Base-by-base conservation (phyloP, 1,140 invertebrate genomes). In the Cherax quadricarinatus region DNA sequence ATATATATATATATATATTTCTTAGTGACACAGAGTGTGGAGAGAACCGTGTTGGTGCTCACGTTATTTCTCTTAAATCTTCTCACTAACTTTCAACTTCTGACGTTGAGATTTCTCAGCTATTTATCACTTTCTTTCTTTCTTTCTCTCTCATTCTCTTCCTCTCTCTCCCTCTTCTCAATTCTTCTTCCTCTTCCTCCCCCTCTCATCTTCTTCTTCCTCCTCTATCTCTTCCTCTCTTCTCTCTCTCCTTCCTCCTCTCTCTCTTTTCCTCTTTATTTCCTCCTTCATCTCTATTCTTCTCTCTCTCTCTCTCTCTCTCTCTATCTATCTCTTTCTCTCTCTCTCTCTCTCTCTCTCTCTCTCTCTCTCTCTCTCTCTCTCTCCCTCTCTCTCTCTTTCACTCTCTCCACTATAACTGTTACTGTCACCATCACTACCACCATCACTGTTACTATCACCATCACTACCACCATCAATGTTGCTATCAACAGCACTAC, bases 401-500 rank as follows among this genome's bases (percentile, higher is more conserved):
- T 85, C 53, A 66, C 83, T 62, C 83, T 85, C 82, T 85, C 82
- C 60, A 41, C 30, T 41, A 41, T 41, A 0, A 41, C 30, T 41
- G 30, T 41, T 41, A 41, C 30, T 41, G 0, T 41, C 30, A 41
- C 2, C 30, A 30, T 83, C 81, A 24, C 81, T 49, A 30, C 51
- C 81, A 49, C 81, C 51, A 30, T 83, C 81, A 49, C 81, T 83
- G 48, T 84, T n/a, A 6, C 48, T 84, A 16, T 84, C 82, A 57
- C 82, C 60, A 48, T 57, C 82, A 57, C 48, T 41, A 48, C 60
- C 53, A 18, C 48, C n/a, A 48, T 62, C 53, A n/a, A n/a, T 62
- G 16, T 84, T 53, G n/a, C 53, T 62, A 16, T 41, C 30, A 41
- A 41, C 0, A 41, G 0, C 30, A 41, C 2, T 41, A 41, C 60